These are phyloP conservation scores for Melanophora roralis DNA, from an alignment of 2,888 invertebrate genomes.

Conservation along the genomic window DNA sequence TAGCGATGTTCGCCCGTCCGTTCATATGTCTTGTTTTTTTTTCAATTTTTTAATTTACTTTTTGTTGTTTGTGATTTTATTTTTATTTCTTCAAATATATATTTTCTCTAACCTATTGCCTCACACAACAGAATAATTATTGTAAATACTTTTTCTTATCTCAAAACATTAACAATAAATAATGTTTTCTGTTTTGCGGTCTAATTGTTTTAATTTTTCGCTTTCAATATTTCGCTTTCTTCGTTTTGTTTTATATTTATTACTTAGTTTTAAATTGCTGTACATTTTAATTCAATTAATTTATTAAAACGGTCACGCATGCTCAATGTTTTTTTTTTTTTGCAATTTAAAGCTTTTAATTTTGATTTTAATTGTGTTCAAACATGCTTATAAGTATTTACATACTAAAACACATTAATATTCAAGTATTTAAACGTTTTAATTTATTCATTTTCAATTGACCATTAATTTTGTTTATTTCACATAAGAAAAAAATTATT, in stretches of 20 bases:
- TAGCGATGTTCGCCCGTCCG: no score
- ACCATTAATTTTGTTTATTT: slow-evolving; percentile 25
- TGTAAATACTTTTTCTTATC: no score
- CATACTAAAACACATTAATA: no score
- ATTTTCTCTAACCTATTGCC: no score
- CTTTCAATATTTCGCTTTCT: slow-evolving; percentile 23
- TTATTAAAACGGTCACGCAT: slow-evolving; percentile 58
- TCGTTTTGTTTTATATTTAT: neutral
- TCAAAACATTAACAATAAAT: neutral
- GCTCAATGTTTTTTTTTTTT: slow-evolving; percentile 37
- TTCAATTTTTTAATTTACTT: no score
- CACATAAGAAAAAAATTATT: neutral
- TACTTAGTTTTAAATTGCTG: slow-evolving; percentile 40
- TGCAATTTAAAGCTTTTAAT: slow-evolving; percentile 5
- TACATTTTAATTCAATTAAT: slow-evolving; percentile 57
- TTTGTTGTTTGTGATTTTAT: no score
- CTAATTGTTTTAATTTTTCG: slow-evolving; percentile 38
- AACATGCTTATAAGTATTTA: neutral
- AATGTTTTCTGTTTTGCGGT: slow-evolving; percentile 9
- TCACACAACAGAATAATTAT: no score
- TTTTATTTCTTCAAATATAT: no score
- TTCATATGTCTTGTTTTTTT: no score
- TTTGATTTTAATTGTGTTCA: slow-evolving; percentile 8
- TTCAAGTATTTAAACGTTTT: slow-evolving; percentile 10
- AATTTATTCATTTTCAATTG: slow-evolving; percentile 37